Evolutionary conservation across 2,113 vertebrate species (phyloP).

Genomic region (Puntigrus tetrazona): DNA sequence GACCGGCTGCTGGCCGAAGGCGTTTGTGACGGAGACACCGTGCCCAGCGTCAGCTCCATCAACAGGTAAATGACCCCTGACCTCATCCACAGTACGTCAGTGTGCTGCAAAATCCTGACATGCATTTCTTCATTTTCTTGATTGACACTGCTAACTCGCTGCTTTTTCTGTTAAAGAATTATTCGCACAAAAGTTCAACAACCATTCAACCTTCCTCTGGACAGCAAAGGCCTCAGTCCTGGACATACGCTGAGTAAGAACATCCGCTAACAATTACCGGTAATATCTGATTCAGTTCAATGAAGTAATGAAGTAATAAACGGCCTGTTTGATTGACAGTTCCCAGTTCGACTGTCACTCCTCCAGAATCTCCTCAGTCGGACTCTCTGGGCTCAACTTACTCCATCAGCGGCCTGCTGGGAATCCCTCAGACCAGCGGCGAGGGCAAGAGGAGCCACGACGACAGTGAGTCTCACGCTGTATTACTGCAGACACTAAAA

Average conservation of each 20-base stretch:
- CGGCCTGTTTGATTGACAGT: constrained; percentile 68
- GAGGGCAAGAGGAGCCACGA: constrained; percentile 87
- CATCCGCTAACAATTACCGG: too few species aligned
- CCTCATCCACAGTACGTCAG: background rate
- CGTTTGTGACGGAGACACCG: constrained; percentile 86
- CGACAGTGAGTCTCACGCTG: constrained; percentile 81
- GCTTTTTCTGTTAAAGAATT: constrained; percentile 75
- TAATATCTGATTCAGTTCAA: background rate
- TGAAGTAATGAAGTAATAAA: too few species aligned
- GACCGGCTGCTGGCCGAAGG: constrained; percentile 86
- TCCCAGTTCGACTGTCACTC: constrained; percentile 87
- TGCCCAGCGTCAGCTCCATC: constrained; percentile 91
- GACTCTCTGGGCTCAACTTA: constrained; percentile 90
- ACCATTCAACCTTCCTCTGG: constrained; percentile 87
- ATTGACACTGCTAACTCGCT: background rate
- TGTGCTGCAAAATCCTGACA: background rate
- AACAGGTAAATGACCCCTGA: constrained; percentile 77
- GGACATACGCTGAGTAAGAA: constrained; percentile 87
- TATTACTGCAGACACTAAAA: background rate
- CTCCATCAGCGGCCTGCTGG: constrained; percentile 88
- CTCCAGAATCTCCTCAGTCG: constrained; percentile 87
- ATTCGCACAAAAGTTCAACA: constrained; percentile 92
- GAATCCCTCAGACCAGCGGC: constrained; percentile 76
- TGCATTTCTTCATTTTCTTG: background rate
- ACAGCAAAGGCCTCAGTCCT: constrained; percentile 85